Base-by-base conservation (phyloP, 2,797 vertebrate species). In the Enteromius trimaculatus region DNA sequence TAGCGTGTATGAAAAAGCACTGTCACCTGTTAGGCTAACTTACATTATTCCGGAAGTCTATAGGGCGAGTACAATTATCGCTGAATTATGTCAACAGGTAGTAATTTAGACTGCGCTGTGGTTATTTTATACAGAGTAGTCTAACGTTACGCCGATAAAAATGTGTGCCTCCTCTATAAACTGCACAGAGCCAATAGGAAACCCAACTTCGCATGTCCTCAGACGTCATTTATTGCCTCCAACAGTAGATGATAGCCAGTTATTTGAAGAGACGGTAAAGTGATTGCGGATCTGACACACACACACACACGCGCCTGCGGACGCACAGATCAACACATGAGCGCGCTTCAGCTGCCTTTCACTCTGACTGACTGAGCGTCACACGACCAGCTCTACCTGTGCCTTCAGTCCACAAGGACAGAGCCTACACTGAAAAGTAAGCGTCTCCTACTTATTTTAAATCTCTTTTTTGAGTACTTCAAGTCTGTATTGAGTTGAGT, bases 151-250 rank as follows among this genome's bases (percentile, higher is more conserved):
- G 17, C 8, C 7, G 39, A 10, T 23, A 49, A 16, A 51, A 13
- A 55, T 55, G 11, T 42, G n/a, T 29, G 16, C 34, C 49, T 68
- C 49, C 49, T 51, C 39, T n/a, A 14, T 55, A 37, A 39, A 39
- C 34, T 2, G 6, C 23, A 31, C 19, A 37, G 26, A 81, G 68
- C 39, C 79, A 81, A 51, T 74, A 44, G 39, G 49, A 80, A 64
- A 64, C 29, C 42, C 69, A 5, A 49, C 42, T 49, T 34, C 13
- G 11, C 42, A 34, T 34, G 13, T 9, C 1, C 34, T 60, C 37
- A 29, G 9, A 70, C n/a, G 68, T 47, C 37, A 60, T 39, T n/a
- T 21, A 70, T 29, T 42, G 23, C 10, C 51, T 80, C 49, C 14
- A 37, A 34, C 17, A 62, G 53, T 17, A 23, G n/a, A 55, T 26